phyloP scores from a whole-genome alignment of 2,113 vertebrate genomes.

The Cinclus mexicanus region DNA sequence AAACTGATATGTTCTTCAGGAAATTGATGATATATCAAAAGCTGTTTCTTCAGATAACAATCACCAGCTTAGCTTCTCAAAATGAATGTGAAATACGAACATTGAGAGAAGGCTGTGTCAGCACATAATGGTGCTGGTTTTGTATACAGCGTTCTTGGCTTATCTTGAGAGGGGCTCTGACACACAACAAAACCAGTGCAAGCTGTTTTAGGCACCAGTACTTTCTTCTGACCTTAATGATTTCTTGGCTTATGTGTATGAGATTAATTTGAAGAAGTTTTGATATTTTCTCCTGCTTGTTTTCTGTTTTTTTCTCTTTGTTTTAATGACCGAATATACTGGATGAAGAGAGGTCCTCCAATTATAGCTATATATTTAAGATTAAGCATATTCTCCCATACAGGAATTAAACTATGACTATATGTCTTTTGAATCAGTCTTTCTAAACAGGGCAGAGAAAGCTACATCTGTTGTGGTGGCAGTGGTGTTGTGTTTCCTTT shows the following conservation, averaged over 20 bases:
- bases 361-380: not conserved
- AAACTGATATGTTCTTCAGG: constrained; percentile 53
- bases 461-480: not conserved
- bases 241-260: not conserved
- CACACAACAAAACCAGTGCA: not conserved
- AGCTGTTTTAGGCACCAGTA: not conserved
- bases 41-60: constrained; percentile 39
- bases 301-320: not conserved
- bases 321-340: not conserved
- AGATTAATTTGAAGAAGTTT: not conserved
- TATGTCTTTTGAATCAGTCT: not conserved
- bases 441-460: not conserved
- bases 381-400: not conserved
- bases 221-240: not conserved
- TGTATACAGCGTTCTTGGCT: not conserved
- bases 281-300: not conserved
- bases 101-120: not conserved
- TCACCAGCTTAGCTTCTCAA: constrained; percentile 8
- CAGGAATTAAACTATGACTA: not conserved
- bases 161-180: constrained; percentile 32
- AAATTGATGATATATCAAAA: constrained; percentile 61
- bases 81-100: not conserved
- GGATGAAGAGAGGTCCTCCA: not conserved
- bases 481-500: not conserved
- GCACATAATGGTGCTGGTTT: not conserved